Evolutionary conservation across 2,888 invertebrate species (phyloP).

Genomic region (Yponomeuta evonymella): DNA sequence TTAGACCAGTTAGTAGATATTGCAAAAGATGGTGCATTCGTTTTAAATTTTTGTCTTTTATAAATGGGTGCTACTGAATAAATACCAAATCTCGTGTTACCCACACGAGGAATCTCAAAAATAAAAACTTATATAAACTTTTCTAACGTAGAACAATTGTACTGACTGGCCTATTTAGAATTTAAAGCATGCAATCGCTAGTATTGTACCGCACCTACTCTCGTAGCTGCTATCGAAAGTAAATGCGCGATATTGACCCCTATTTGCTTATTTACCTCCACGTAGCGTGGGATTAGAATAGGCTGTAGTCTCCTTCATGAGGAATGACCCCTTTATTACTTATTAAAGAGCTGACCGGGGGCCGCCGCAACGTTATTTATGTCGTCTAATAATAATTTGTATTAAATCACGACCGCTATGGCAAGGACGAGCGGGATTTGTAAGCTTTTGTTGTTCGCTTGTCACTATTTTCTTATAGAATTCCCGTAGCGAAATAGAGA

Average conservation of each 20-base stretch:
- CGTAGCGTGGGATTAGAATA: background rate
- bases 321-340: constrained; percentile 76
- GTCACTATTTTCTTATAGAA: constrained; percentile 29
- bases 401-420: constrained; percentile 72
- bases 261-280: background rate
- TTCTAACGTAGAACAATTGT: too few relatives aligned
- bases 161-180: too few relatives aligned
- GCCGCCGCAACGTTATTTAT: constrained; percentile 66
- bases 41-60: too few relatives aligned
- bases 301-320: constrained; percentile 36
- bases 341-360: constrained; percentile 64
- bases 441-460: constrained; percentile 66
- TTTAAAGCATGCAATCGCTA: too few relatives aligned
- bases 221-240: background rate
- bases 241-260: too few relatives aligned
- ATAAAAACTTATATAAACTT: too few relatives aligned
- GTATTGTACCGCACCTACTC: background rate
- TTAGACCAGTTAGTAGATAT: too few relatives aligned
- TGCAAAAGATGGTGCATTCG: too few relatives aligned
- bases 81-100: too few relatives aligned
- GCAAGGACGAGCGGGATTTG: constrained; percentile 71
- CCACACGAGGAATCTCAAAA: too few relatives aligned
- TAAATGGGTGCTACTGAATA: too few relatives aligned
- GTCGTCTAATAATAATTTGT: constrained; percentile 76
- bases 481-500: constrained; percentile 37